Conservation (phyloP, 2,888 invertebrate genomes). For the Microplitis deprimator region DNA sequence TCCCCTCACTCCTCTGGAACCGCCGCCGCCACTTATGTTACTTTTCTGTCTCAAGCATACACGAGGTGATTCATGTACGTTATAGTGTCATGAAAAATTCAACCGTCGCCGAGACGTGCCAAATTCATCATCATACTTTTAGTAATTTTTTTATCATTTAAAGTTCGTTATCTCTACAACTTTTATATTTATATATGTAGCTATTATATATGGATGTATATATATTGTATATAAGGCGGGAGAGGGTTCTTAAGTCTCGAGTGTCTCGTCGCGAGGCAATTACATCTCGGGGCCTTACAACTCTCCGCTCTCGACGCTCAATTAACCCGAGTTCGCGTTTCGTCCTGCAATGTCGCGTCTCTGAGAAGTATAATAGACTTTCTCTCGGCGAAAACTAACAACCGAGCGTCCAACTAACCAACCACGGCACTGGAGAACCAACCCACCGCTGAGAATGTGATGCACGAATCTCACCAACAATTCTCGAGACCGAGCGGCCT, state of each 20-base stretch:
- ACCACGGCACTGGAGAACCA: neutral
- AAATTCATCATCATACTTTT: constrained; percentile 39
- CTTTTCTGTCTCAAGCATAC: constrained; percentile 19
- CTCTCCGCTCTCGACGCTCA: constrained; percentile 13
- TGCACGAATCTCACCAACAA: neutral
- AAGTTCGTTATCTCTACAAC: constrained; percentile 13
- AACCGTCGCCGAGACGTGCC: constrained; percentile 35
- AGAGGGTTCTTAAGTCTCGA: neutral
- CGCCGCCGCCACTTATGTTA: constrained; percentile 21
- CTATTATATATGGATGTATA: neutral
- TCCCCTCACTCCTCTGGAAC: constrained; percentile 18
- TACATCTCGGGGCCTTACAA: constrained; percentile 30
- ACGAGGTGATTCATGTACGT: constrained; percentile 36
- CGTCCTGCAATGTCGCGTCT: constrained; percentile 19
- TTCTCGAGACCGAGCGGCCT: neutral
- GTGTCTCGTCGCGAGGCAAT: constrained; percentile 26
- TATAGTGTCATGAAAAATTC: constrained; percentile 51
- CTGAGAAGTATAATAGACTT: constrained; percentile 29
- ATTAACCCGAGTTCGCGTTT: constrained; percentile 33
- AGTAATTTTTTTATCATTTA: constrained; percentile 23
- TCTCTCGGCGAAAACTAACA: constrained; percentile 31
- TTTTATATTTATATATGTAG: neutral
- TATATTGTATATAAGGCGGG: neutral
- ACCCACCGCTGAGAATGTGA: neutral
- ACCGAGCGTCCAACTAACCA: neutral